Percentiles rank a stretch among this genome's conserved stretches.
phyloP scores from a whole-genome alignment of 2,888 invertebrate species.

The Heteromurus nitidus region DNA sequence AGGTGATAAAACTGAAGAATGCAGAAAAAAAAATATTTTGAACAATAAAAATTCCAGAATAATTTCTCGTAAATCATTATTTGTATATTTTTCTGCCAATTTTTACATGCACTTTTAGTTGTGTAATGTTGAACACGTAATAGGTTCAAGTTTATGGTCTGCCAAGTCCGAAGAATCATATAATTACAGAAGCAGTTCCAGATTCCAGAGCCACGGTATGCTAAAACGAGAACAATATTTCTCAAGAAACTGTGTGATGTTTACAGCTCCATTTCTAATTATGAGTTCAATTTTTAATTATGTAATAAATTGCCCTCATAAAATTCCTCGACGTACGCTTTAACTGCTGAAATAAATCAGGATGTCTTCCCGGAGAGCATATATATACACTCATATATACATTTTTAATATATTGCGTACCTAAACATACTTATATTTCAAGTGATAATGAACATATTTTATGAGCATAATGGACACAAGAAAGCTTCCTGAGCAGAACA shows the following conservation, averaged over 20 bases:
- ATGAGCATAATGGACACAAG: too few relatives aligned
- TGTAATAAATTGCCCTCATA: constrained; percentile 15
- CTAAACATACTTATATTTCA: too few relatives aligned
- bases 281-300: constrained; percentile 11
- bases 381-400: too few relatives aligned
- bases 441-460: too few relatives aligned
- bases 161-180: too few relatives aligned
- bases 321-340: neutral
- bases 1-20: constrained; percentile 48
- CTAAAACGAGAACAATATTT: neutral
- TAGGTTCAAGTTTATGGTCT: constrained; percentile 2
- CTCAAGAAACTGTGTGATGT: neutral
- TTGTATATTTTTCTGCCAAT: constrained; percentile 11
- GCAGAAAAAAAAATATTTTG: neutral
- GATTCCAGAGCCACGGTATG: neutral
- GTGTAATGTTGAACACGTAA: constrained; percentile 1
- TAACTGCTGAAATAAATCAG: constrained; percentile 16
- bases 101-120: neutral
- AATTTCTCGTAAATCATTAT: constrained; percentile 26
- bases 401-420: too few relatives aligned
- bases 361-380: too few relatives aligned
- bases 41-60: constrained; percentile 5
- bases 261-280: neutral
- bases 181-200: neutral
- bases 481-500: constrained; percentile 13